Base-by-base conservation (phyloP, 2,797 vertebrate species). In the Tenualosa thibaudeaui region DNA sequence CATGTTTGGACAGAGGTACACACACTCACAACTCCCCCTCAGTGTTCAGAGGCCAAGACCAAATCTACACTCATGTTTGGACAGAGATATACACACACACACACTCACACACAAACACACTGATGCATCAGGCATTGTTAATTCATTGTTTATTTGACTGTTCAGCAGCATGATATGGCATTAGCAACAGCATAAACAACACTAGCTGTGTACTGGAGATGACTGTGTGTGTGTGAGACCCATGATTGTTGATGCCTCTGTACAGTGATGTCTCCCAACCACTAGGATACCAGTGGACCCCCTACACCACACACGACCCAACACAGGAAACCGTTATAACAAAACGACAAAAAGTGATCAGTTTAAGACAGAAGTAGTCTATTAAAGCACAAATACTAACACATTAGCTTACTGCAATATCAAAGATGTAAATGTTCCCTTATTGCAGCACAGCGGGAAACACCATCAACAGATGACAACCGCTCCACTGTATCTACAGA, bases 11-110 rank as follows among this genome's bases (percentile, higher is more conserved):
- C 31, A 31, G 31, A 31, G 31, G 31, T 31, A 31, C 31, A 31
- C 31, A 31, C 31, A 31, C 31, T 31, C 31, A 31, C 31, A 31
- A 1, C 31, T 31, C 31, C 31, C 31, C 31, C 31, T 31, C 31
- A 31, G 31, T 31, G 31, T 31, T 31, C 31, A 31, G 31, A 31
- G 31, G 31, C 31, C 31, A 31, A 31, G 0, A 31, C 31, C 31
- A 31, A 31, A 31, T 31, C 31, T 31, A 31, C 31, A 31, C 31
- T 31, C 31, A 31, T 31, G 31, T 31, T 31, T 31, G 31, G 31
- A 31, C 31, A 31, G 31, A 31, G 31, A 1, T 31, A 31, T 31
- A 1, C 56, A 87, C 89, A 90, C 81, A 60, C 81, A 81, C 62
- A 75, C 51, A 26, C 82, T 43, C 24, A 81, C 31, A 84, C 37